Conservation (phyloP, 2,113 vertebrate genomes). For the Prunella himalayana region DNA sequence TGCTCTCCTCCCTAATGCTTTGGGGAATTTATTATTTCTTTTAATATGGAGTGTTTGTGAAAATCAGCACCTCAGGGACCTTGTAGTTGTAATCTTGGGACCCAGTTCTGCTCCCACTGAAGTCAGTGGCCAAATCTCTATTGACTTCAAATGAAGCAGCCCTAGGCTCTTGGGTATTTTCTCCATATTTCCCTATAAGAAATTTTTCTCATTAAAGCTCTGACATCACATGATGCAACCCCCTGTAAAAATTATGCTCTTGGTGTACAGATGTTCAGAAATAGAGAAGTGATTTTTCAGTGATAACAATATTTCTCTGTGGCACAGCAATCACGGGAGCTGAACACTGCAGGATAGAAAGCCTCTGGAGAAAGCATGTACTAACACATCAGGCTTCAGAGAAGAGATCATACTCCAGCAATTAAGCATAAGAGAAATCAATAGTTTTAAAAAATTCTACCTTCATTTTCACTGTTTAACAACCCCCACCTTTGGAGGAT, state of each 20-base stretch:
- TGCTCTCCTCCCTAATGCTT: background rate
- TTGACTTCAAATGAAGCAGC: background rate
- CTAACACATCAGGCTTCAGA: background rate
- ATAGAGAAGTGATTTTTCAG: background rate
- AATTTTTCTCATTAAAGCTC: background rate
- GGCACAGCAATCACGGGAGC: background rate
- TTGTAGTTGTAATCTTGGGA: background rate
- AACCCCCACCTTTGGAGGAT: background rate
- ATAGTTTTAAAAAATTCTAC: background rate
- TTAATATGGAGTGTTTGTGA: background rate
- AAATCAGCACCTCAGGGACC: background rate
- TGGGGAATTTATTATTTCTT: background rate
- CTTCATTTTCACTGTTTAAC: background rate
- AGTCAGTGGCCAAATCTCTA: background rate
- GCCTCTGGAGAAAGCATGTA: background rate
- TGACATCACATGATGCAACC: conserved; percentile 65
- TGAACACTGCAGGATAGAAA: background rate
- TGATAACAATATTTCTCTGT: background rate
- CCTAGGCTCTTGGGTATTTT: background rate
- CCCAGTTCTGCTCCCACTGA: background rate
- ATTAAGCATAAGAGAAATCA: background rate
- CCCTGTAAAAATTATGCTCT: conserved; percentile 11
- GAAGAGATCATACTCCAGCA: background rate
- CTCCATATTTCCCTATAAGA: background rate
- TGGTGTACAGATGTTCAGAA: background rate